phyloP scores from a whole-genome alignment of 2,797 vertebrate genomes.

The Miichthys miiuy region DNA sequence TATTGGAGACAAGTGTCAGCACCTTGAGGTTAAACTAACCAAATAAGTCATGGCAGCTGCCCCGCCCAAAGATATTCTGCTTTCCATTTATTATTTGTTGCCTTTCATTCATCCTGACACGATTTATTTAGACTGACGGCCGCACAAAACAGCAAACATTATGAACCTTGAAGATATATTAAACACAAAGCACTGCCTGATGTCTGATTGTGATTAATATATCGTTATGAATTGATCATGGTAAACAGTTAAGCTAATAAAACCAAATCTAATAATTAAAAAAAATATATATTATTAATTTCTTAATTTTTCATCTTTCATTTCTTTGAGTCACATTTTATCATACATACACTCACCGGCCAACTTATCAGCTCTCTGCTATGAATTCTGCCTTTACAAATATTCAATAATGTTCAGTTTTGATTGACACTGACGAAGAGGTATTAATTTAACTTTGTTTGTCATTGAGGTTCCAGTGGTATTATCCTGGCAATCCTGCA shows the following conservation, averaged over 20 bases:
- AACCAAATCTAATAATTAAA: too few species aligned
- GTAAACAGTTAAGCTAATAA: not conserved
- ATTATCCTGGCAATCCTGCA: too few species aligned
- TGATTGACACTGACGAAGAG: too few species aligned
- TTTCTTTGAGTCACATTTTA: not conserved
- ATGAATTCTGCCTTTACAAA: too few species aligned
- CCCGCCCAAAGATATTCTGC: slow-evolving; percentile 18
- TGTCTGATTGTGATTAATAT: too few species aligned
- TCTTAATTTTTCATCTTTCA: not conserved
- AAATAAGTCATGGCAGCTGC: slow-evolving; percentile 40
- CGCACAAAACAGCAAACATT: not conserved
- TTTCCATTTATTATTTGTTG: slow-evolving; percentile 29
- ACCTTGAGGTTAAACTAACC: slow-evolving; percentile 17
- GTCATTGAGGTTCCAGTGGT: too few species aligned
- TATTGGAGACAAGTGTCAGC: slow-evolving; percentile 39
- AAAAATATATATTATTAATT: too few species aligned
- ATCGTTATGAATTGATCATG: too few species aligned
- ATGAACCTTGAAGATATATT: not conserved
- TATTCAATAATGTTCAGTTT: too few species aligned
- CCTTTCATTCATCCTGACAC: slow-evolving; percentile 13
- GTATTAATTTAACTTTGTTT: too few species aligned
- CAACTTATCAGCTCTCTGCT: too few species aligned
- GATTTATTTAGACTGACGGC: slow-evolving; percentile 12
- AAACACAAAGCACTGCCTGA: slow-evolving; percentile 5
- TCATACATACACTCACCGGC: too few species aligned